A percentile compares a stretch with the other conserved stretches of the same genome.
Evolutionary conservation across 2,797 vertebrate genomes (phyloP).

Genomic region (Hypotaenidia okinawae): DNA sequence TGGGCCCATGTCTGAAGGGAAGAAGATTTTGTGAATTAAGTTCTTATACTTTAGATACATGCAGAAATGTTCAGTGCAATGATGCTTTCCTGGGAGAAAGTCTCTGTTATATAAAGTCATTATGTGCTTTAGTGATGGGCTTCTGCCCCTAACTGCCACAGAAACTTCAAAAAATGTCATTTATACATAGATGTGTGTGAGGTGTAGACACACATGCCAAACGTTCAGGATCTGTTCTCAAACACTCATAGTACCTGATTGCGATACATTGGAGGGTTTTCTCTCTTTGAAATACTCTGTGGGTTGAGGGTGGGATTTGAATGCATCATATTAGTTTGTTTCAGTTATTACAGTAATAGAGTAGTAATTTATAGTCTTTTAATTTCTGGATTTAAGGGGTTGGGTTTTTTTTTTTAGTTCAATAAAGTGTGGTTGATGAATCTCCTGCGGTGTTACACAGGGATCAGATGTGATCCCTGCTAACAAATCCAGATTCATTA

Average conservation of each 20-base stretch:
- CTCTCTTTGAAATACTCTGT: neutral
- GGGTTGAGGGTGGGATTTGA: neutral
- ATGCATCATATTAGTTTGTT: neutral
- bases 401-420: neutral
- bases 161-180: neutral
- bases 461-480: constrained; percentile 67
- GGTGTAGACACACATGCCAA: neutral
- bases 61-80: neutral
- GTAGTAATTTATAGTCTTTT: constrained; percentile 24
- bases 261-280: neutral
- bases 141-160: neutral
- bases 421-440: constrained; percentile 61
- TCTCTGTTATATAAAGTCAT: neutral
- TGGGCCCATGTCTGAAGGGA: constrained; percentile 1
- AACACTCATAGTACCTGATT: neutral
- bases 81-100: neutral
- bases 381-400: constrained; percentile 3
- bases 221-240: neutral
- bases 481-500: constrained; percentile 67
- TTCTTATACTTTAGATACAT: neutral
- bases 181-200: neutral
- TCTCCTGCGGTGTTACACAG: constrained; percentile 35
- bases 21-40: constrained; percentile 19
- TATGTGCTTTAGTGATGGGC: neutral
- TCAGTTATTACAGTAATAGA: constrained; percentile 29